phyloP scores from a whole-genome alignment of 2,113 vertebrate genomes.

The Argyrosomus japonicus region DNA sequence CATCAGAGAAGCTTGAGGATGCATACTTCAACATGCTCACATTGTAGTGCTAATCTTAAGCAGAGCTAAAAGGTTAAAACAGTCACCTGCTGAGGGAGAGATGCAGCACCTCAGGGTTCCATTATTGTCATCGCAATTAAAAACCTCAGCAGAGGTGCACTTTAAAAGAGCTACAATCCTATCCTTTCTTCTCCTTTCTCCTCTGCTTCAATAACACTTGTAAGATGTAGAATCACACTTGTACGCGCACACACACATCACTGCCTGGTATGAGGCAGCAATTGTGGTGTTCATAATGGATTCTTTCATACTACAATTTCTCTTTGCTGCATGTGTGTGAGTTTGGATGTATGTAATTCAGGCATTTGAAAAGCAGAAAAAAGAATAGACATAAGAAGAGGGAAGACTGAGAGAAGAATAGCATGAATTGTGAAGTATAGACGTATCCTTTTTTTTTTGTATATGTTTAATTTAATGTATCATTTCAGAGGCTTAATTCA shows the following conservation, averaged over 20 bases:
- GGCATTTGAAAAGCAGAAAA: conserved; percentile 16
- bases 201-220: conserved; percentile 24
- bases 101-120: conserved; percentile 47
- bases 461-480: background rate
- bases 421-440: conserved; percentile 14
- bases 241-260: background rate
- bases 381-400: conserved; percentile 3
- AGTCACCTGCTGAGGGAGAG: conserved; percentile 54
- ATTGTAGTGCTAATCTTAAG: conserved; percentile 30
- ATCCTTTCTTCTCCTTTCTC: conserved; percentile 14
- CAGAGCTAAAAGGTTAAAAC: conserved; percentile 62
- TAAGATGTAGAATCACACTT: background rate
- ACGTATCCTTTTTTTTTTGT: background rate
- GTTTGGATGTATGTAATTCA: background rate
- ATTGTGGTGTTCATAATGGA: conserved; percentile 24
- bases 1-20: background rate
- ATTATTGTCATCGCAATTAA: conserved; percentile 56
- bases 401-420: background rate
- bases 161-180: conserved; percentile 31
- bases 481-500: background rate
- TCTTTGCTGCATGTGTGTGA: background rate
- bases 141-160: conserved; percentile 41
- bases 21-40: conserved; percentile 28
- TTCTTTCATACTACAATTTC: conserved; percentile 23
- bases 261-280: conserved; percentile 6